These are phyloP conservation scores for Falco rusticolus DNA, from an alignment of 2,797 vertebrate species.

Conservation along the genomic window DNA sequence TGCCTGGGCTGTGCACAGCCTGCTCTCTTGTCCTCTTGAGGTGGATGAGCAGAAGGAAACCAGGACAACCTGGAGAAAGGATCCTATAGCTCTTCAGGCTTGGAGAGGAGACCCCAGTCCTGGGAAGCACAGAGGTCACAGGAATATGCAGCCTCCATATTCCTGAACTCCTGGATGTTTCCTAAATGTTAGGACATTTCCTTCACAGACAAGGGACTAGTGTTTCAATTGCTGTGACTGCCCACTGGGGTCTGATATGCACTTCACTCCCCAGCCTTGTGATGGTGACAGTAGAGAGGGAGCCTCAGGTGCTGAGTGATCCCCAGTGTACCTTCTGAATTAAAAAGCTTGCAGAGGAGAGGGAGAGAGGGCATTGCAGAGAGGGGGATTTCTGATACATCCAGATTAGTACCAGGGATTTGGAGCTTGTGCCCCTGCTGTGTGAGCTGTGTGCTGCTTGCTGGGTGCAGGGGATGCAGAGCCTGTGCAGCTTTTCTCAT, in stretches of 20 bases:
- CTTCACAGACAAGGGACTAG: not conserved
- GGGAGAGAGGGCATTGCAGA: not conserved
- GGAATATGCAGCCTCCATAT: not conserved
- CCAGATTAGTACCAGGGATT: not conserved
- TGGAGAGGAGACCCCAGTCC: not conserved
- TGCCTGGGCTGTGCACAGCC: not conserved
- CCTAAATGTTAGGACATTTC: not conserved
- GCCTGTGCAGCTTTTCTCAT: constrained; percentile 3
- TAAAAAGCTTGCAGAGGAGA: not conserved
- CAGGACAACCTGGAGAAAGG: not conserved
- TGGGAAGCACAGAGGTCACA: not conserved
- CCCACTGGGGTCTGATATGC: rapidly evolving
- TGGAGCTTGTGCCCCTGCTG: not conserved
- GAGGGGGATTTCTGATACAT: not conserved
- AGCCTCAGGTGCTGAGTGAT: not conserved
- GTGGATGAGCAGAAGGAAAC: not conserved
- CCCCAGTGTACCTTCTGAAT: not conserved
- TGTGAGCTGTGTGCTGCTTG: not conserved
- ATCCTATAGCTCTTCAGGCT: not conserved
- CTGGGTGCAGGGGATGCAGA: not conserved
- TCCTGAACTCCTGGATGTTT: not conserved
- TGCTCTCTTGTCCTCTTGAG: not conserved
- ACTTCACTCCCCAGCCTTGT: not conserved
- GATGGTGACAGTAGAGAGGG: not conserved
- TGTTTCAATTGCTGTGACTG: not conserved